Base-by-base conservation (phyloP, 2,113 vertebrate genomes). In the Eira barbara region DNA sequence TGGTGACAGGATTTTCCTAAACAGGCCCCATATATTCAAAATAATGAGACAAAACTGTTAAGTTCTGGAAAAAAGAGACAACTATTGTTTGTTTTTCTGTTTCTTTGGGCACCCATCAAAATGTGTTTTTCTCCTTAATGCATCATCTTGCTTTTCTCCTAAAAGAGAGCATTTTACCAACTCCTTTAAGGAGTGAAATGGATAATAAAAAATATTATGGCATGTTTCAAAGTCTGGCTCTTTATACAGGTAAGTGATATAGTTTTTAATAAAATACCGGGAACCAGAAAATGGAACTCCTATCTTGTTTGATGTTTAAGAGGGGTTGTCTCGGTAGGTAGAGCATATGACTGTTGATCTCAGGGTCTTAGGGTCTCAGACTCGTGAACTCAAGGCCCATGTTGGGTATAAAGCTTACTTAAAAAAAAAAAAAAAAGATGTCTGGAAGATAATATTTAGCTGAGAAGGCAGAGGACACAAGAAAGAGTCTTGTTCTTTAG, bases 11-110 rank as follows among this genome's bases (percentile, higher is more conserved):
- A 82, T 18, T 93, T 97, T 97, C 55, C 78, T 91, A 93, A 94
- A 81, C 93, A 88, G 78, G 83, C 29, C 89, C 82, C 67, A n/a
- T 94, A 76, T 86, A 96, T 98, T 98, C 97, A 97, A 90, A 98
- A 96, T 98, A 98, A 97, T 98, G 96, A 97, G 98, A 69, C 27
- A 42, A 4, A 88, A 39, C 34, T 86, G 47, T 97, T 97, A 93
- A 73, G 59, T 95, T 97, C 85, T 93, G 73, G 9, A 88, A 69
- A 95, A 69, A 92, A 92, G 63, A 95, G 92, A 85, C 17, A 79
- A 96, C 91, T 89, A 92, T 95, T 96, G 84, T 94, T 97, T 97
- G 80, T 93, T 97, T 97, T 95, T 23, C 81, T 52, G 2, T 92
- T 86, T 96, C 85, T 93, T 93, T 31, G 42, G 27, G 31, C 83